Evolutionary conservation across 1,140 invertebrate genomes (phyloP), one percentile per base, ranked within the genome.

Genomic region (Apis cerana): DNA sequence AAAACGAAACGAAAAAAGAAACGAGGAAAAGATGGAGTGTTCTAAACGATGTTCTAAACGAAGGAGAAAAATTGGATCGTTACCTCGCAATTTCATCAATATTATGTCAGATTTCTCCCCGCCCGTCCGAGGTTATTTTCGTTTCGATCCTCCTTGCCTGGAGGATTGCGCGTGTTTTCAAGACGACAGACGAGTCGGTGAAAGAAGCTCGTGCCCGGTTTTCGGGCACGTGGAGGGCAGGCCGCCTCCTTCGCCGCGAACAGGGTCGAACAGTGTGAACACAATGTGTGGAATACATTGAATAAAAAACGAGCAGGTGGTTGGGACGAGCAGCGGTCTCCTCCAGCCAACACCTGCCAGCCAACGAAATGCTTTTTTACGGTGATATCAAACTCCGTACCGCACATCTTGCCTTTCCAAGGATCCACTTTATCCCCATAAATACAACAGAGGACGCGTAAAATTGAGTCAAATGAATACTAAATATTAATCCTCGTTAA

Each of bases 291-390:
- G 79, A 69, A 86, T 88, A 89, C 58, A 77, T 65, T 82, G 78
- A 83, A 88, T 88, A 87, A 89, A 85, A 83, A 88, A 83, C 52
- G 77, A 83, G 90, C 91, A 92, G 91, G 90, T 92, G 91, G 86
- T 85, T 80, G 23, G 48, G 54, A 68, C 52, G 64, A 87, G 69
- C 88, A 80, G 80, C 91, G 90, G 89, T 76, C 89, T 80, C 79
- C 85, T 43, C 21, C 21, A 5, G 84, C 64, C 82, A 85, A 79
- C 91, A 91, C 91, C 91, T 92, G 91, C 90, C 77, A 69, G n/a
- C 74, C 4, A 69, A 65, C 84, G 62, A 85, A 89, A 87, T 85
- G 27, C 69, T 80, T 85, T 43, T 83, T 82, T 65, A 80, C 52
- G 80, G 76, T 77, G 72, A 76, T 79, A 76, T 85, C 87, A 88